Evolutionary conservation across 1,140 invertebrate genomes (phyloP).

Genomic region (Tigriopus japonicus): DNA sequence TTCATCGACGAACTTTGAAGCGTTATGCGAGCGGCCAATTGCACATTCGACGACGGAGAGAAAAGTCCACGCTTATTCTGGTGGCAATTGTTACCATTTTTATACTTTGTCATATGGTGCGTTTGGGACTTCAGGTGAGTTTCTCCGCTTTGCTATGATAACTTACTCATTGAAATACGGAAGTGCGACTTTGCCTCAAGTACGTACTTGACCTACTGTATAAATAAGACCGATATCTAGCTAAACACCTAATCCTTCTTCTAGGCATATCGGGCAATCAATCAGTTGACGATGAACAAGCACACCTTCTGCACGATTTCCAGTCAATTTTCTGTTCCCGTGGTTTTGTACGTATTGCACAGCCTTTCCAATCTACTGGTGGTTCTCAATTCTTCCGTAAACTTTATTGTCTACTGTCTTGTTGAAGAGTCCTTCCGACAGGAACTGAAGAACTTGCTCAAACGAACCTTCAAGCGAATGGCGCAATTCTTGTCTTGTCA

Average conservation of each 20-base stretch:
- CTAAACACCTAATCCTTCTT: no score
- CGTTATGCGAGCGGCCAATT: neutral
- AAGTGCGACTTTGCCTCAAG: no score
- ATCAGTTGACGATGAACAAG: neutral
- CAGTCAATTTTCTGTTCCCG: conserved; percentile 1
- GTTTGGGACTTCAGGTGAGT: neutral
- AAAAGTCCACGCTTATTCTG: neutral
- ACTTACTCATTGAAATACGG: no score
- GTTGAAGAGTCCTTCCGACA: conserved; percentile 5
- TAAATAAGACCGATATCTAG: no score
- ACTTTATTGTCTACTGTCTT: conserved; percentile 10
- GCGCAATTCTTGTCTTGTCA: no score
- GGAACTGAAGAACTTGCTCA: neutral
- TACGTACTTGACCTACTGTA: no score
- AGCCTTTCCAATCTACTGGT: neutral
- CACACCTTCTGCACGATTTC: neutral
- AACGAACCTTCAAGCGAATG: no score
- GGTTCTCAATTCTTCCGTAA: conserved; percentile 5
- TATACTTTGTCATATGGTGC: neutral
- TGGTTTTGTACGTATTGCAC: neutral
- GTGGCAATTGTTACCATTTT: neutral
- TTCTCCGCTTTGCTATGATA: no score
- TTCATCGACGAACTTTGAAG: neutral
- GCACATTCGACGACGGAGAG: neutral
- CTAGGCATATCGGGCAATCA: no score